Conservation (phyloP, 2,888 invertebrate genomes). For the Philonicus albiceps region DNA sequence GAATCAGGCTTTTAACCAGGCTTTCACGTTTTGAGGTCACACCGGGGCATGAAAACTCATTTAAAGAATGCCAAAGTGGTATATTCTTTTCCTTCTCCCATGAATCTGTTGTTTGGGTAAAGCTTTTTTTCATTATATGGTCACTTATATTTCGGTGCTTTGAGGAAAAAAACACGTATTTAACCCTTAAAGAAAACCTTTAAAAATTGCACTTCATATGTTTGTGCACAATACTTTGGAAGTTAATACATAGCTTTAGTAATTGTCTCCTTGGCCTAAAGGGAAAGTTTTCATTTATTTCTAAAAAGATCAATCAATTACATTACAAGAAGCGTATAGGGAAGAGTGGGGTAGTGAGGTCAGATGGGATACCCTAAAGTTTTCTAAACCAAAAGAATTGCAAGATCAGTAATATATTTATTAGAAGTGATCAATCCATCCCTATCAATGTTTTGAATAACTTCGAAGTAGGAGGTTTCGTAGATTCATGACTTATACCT, state of each 20-base stretch:
- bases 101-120: background rate
- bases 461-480: too few relatives aligned
- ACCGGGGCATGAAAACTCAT: background rate
- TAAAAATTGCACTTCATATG: background rate
- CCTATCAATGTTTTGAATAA: too few relatives aligned
- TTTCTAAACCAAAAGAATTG: too few relatives aligned
- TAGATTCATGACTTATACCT: too few relatives aligned
- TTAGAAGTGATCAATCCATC: too few relatives aligned
- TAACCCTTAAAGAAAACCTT: background rate
- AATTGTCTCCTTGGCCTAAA: background rate
- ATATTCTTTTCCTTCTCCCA: background rate
- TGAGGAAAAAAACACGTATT: background rate
- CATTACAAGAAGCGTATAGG: too few relatives aligned
- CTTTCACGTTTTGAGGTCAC: constrained; percentile 14
- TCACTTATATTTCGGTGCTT: background rate
- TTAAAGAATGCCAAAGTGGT: background rate
- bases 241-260: background rate
- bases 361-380: too few relatives aligned
- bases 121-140: background rate
- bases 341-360: too few relatives aligned
- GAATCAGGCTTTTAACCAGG: background rate
- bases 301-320: too few relatives aligned
- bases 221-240: background rate
- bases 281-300: background rate
- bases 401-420: too few relatives aligned